Conservation (phyloP, 2,888 invertebrate species). For the Caenorhabditis plicata region DNA sequence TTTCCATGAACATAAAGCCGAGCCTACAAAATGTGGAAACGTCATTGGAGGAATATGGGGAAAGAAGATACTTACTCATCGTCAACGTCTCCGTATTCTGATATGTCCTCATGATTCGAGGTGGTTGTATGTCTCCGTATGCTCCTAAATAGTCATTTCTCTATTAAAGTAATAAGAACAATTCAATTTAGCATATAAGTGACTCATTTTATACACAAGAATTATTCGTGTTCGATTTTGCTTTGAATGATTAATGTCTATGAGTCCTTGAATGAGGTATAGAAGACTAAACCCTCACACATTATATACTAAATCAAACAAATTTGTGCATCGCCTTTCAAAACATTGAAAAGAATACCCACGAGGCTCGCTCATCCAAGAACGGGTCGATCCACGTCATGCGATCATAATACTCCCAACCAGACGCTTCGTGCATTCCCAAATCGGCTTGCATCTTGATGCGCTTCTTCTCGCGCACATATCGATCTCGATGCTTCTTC, state of each 20-base stretch:
- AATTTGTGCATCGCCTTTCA: too few relatives aligned
- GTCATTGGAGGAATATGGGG: background rate
- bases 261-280: too few relatives aligned
- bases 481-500: slow-evolving; percentile 62
- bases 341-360: too few relatives aligned
- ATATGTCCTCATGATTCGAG: slow-evolving; percentile 31
- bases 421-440: slow-evolving; percentile 28
- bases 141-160: too few relatives aligned
- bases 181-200: too few relatives aligned
- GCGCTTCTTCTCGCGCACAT: slow-evolving; percentile 56
- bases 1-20: slow-evolving; percentile 23
- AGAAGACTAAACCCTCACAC: too few relatives aligned
- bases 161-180: too few relatives aligned
- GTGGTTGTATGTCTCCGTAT: too few relatives aligned
- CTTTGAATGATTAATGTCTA: too few relatives aligned
- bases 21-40: slow-evolving; percentile 8
- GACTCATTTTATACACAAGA: too few relatives aligned
- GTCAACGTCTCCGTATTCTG: slow-evolving; percentile 37
- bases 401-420: slow-evolving; percentile 53
- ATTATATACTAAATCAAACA: too few relatives aligned
- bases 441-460: slow-evolving; percentile 21
- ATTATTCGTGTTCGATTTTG: too few relatives aligned
- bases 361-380: slow-evolving; percentile 46
- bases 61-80: slow-evolving; percentile 21
- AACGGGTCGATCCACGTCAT: slow-evolving; percentile 58